Evolutionary conservation across 2,113 vertebrate genomes (phyloP), one percentile per base, ranked within the genome.

Genomic region (Melospiza melodia): DNA sequence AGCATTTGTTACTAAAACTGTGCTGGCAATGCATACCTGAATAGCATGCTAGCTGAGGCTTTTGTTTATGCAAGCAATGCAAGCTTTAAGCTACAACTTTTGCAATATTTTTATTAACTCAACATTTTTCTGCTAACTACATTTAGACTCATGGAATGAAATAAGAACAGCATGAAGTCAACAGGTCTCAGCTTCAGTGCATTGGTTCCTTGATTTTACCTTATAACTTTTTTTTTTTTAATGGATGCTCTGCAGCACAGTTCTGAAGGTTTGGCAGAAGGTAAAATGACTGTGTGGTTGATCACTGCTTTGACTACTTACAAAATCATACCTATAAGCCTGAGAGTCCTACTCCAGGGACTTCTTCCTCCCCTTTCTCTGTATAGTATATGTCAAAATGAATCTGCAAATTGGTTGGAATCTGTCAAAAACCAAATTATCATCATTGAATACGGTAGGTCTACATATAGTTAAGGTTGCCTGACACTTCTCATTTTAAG

Each of bases 401-500:
- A 92, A 95, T 78, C 93, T 89, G 76, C 57, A 95, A 89, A 90
- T 78, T 86, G 80, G 90, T 21, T 81, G 44, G 92, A 96, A 92
- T 76, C 83, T 95, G 86, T 84, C 94, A 82, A 92, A 84, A 96
- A 78, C 1, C 83, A 75, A 73, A 96, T 67, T 71, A 82, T 39
- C 80, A 87, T 39, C 86, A 86, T 31, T 51, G 58, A 69, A 78
- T 87, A 85, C 76, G 78, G 83, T 75, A 92, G 86, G 76, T 51
- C 88, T 92, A 93, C 90, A 82, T 78, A 87, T 6, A 94, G 88
- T 73, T 90, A 93, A 93, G 86, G 69, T 84, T 92, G 83, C 94
- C 93, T 90, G 88, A 96, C 83, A 93, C 83, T 96, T 93, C 44
- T 90, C 73, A 84, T 93, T 96, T 93, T 75, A 89, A 97, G 93